phyloP scores from a whole-genome alignment of 2,888 invertebrate genomes.

The Chalcosyrphus nemorum region DNA sequence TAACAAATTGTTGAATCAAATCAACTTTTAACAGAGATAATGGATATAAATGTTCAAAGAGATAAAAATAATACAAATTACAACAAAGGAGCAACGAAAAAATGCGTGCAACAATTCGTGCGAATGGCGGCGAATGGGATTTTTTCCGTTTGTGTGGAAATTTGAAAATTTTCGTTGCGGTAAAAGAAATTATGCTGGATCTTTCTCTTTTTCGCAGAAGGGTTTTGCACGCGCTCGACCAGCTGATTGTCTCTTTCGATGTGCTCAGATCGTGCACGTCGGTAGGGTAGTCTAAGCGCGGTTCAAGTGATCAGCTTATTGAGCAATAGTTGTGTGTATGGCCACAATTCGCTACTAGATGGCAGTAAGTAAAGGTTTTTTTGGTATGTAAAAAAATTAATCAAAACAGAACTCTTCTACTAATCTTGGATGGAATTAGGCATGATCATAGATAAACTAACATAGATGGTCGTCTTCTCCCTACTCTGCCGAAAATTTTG shows the following conservation, averaged over 20 bases:
- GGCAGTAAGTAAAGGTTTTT: no score
- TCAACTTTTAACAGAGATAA: background rate
- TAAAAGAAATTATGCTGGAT: background rate
- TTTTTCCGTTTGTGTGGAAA: slow-evolving; percentile 47
- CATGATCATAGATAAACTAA: no score
- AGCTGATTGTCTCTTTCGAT: slow-evolving; percentile 17
- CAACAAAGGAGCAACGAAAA: background rate
- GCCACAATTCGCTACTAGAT: background rate
- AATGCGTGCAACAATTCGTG: background rate
- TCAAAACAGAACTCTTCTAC: no score
- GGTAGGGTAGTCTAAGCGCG: background rate
- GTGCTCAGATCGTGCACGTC: background rate
- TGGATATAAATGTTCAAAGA: no score
- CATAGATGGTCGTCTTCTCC: no score
- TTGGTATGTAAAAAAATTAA: no score
- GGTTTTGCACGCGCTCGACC: background rate
- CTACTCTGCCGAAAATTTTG: no score
- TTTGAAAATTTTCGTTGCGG: slow-evolving; percentile 49
- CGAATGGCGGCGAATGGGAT: slow-evolving; percentile 30
- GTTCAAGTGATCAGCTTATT: background rate
- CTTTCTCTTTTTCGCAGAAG: slow-evolving; percentile 12
- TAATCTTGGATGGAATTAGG: no score
- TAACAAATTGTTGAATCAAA: background rate
- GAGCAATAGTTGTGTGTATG: background rate
- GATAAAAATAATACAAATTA: slow-evolving; percentile 1